Percentiles rank a stretch among this genome's conserved stretches.
Conservation (phyloP, 2,888 invertebrate species). For the Lucinisca nassula region DNA sequence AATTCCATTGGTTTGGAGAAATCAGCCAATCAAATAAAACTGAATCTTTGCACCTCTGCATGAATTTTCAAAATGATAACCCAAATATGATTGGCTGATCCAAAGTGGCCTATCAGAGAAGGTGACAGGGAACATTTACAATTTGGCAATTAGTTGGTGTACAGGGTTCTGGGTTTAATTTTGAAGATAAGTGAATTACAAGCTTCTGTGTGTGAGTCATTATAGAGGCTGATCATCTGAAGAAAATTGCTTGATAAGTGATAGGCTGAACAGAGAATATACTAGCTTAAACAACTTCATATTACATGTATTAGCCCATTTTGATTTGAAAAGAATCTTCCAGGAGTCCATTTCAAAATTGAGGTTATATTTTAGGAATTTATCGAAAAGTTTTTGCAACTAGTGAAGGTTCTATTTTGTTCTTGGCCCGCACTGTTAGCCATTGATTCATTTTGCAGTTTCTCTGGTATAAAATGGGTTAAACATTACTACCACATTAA, state of each 20-base stretch:
- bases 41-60: neutral
- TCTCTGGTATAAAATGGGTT: too few relatives aligned
- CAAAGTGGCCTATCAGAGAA: neutral
- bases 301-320: too few relatives aligned
- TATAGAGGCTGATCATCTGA: slow-evolving; percentile 10
- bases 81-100: neutral
- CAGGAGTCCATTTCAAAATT: too few relatives aligned
- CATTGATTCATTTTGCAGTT: too few relatives aligned
- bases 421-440: too few relatives aligned
- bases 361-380: too few relatives aligned
- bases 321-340: too few relatives aligned
- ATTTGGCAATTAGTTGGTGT: slow-evolving; percentile 5
- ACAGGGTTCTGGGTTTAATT: slow-evolving; percentile 15
- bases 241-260: slow-evolving; percentile 16
- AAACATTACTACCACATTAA: too few relatives aligned
- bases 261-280: neutral
- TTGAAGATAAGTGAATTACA: slow-evolving; percentile 24
- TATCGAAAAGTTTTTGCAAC: too few relatives aligned
- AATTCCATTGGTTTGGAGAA: neutral
- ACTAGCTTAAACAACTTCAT: neutral
- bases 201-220: slow-evolving; percentile 8
- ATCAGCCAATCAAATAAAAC: neutral
- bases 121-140: neutral
- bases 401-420: too few relatives aligned
- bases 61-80: neutral